Evolutionary conservation across 2,888 invertebrate species (phyloP).

Genomic region (Macropis europaea): DNA sequence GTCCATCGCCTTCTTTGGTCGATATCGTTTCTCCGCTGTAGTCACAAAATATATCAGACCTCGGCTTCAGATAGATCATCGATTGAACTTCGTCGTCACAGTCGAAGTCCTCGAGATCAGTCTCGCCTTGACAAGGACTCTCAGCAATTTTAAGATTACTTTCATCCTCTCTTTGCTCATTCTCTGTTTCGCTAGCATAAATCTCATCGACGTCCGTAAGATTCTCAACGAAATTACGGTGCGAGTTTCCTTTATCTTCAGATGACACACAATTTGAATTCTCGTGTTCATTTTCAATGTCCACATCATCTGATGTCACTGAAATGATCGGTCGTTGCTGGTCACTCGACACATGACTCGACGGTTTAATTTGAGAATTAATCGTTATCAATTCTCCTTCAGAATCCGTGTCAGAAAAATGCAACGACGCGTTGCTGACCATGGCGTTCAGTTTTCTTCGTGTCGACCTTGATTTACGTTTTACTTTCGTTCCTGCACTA

Average conservation of each 20-base stretch:
- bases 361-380: constrained; percentile 31
- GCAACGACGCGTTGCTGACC: constrained; percentile 75
- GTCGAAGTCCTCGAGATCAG: constrained; percentile 75
- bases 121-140: constrained; percentile 67
- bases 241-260: constrained; percentile 43
- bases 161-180: constrained; percentile 8
- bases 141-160: constrained; percentile 59
- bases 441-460: constrained; percentile 74
- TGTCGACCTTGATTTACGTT: constrained; percentile 74
- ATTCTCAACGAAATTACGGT: constrained; percentile 67
- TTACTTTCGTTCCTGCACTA: constrained; percentile 59
- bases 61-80: constrained; percentile 65
- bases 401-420: constrained; percentile 78
- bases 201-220: constrained; percentile 77
- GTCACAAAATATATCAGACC: constrained; percentile 71
- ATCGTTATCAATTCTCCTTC: constrained; percentile 74
- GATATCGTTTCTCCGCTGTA: constrained; percentile 75
- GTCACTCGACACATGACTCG: constrained; percentile 22
- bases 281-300: constrained; percentile 28
- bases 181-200: constrained; percentile 72
- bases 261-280: constrained; percentile 26
- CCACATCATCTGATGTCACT: constrained; percentile 61
- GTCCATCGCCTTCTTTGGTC: constrained; percentile 77
- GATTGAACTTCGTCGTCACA: constrained; percentile 69
- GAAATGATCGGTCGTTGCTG: constrained; percentile 69